Evolutionary conservation across 1,140 invertebrate genomes (phyloP).

Genomic region (Drosophila funebris): DNA sequence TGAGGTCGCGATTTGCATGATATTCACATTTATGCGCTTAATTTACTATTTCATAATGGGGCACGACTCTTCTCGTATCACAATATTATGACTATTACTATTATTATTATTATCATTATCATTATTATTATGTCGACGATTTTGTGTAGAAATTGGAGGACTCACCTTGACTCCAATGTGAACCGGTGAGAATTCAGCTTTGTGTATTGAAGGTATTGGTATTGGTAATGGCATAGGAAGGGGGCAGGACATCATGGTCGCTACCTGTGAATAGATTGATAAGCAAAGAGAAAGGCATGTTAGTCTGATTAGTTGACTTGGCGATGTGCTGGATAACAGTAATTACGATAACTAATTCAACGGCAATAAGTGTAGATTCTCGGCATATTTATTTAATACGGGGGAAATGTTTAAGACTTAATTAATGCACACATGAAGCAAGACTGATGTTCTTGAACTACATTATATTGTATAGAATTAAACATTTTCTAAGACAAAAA

Average conservation of each 20-base stretch:
- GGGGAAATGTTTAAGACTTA: too few relatives aligned
- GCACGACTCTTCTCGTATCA: not conserved
- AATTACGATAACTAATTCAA: not conserved
- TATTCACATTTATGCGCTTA: slow-evolving; percentile 71
- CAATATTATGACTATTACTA: slow-evolving; percentile 1
- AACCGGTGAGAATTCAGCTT: slow-evolving; percentile 85
- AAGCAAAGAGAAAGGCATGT: slow-evolving; percentile 47
- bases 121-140: not conserved
- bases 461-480: too few relatives aligned
- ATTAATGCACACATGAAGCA: too few relatives aligned
- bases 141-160: slow-evolving; percentile 1
- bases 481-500: too few relatives aligned
- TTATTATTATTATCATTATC: not conserved
- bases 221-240: slow-evolving; percentile 86
- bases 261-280: slow-evolving; percentile 84
- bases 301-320: slow-evolving; percentile 45
- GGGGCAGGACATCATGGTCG: slow-evolving; percentile 88
- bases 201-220: slow-evolving; percentile 85
- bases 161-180: slow-evolving; percentile 87
- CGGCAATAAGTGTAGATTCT: not conserved
- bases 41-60: slow-evolving; percentile 74
- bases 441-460: too few relatives aligned
- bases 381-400: too few relatives aligned
- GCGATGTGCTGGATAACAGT: not conserved
- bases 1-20: slow-evolving; percentile 68